These are phyloP conservation scores for Choloepus didactylus DNA, from an alignment of 2,797 vertebrate species.

Conservation along the genomic window DNA sequence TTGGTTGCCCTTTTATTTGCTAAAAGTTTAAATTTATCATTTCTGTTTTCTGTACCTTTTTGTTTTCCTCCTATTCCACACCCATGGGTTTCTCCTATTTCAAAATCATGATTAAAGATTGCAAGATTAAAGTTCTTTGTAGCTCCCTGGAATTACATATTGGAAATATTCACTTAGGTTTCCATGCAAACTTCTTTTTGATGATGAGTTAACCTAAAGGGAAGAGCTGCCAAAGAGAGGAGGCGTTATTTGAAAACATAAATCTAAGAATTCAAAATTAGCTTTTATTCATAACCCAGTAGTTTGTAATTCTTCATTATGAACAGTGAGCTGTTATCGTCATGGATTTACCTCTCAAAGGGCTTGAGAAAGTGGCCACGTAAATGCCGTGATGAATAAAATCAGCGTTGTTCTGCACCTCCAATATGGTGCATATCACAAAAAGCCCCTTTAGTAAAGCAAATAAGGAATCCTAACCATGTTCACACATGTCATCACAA, in stretches of 20 bases:
- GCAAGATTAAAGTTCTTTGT: conserved; percentile 1
- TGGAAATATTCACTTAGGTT: conserved; percentile 17
- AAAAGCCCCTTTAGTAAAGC: not conserved
- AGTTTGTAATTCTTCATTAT: conserved; percentile 9
- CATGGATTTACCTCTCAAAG: not conserved
- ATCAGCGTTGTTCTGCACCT: not conserved
- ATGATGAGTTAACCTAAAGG: not conserved
- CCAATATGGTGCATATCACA: not conserved
- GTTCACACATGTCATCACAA: not conserved
- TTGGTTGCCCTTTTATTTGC: conserved; percentile 58
- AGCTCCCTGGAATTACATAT: not conserved
- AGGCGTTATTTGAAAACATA: conserved; percentile 40
- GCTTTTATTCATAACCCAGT: not conserved
- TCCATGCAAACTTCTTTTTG: too few relatives aligned
- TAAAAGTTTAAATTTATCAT: conserved; percentile 55
- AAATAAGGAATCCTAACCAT: not conserved
- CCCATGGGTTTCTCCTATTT: not conserved
- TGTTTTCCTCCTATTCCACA: not conserved
- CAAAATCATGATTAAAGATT: not conserved
- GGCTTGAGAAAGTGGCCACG: not conserved
- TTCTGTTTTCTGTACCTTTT: conserved; percentile 35
- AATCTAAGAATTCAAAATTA: conserved; percentile 40
- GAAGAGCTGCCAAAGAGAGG: not conserved
- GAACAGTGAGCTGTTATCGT: not conserved
- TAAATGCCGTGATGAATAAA: not conserved